phyloP scores from a whole-genome alignment of 2,888 invertebrate genomes.

The Anticlea derivata region DNA sequence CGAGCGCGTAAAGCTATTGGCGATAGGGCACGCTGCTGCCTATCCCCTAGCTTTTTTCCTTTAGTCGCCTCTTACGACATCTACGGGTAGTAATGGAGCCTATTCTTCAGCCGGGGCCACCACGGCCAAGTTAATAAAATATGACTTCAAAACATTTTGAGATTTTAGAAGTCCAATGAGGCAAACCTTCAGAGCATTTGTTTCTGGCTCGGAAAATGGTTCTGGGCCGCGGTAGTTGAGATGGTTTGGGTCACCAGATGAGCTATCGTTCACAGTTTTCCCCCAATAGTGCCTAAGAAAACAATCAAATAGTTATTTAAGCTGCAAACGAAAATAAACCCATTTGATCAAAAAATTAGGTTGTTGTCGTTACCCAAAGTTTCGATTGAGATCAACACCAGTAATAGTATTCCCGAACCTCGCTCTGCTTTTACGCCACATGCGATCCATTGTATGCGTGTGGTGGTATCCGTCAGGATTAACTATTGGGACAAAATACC shows the following conservation, averaged over 20 bases:
- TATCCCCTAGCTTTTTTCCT: too few relatives aligned
- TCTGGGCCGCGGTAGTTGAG: slow-evolving; percentile 63
- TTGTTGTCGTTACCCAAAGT: slow-evolving; percentile 86
- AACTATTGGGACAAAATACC: slow-evolving; percentile 88
- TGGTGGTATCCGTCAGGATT: slow-evolving; percentile 95
- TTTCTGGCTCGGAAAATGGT: slow-evolving; percentile 75
- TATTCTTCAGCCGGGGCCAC: too few relatives aligned
- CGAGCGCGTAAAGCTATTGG: too few relatives aligned
- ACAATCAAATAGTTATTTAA: not conserved
- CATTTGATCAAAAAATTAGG: not conserved
- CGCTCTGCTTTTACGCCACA: slow-evolving; percentile 92
- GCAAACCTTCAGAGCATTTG: slow-evolving; percentile 66
- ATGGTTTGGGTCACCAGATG: slow-evolving; percentile 61
- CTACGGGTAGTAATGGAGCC: too few relatives aligned
- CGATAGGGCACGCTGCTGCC: too few relatives aligned
- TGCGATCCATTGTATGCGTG: slow-evolving; percentile 88
- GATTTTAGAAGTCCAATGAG: not conserved
- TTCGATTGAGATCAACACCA: slow-evolving; percentile 93
- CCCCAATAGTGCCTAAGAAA: slow-evolving; percentile 62
- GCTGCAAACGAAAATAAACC: not conserved
- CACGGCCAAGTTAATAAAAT: too few relatives aligned
- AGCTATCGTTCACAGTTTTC: slow-evolving; percentile 61
- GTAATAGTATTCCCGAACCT: slow-evolving; percentile 77
- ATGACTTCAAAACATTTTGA: too few relatives aligned
- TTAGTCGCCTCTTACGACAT: too few relatives aligned